Conservation (phyloP, 2,888 invertebrate genomes). For the Cyaniris semiargus region DNA sequence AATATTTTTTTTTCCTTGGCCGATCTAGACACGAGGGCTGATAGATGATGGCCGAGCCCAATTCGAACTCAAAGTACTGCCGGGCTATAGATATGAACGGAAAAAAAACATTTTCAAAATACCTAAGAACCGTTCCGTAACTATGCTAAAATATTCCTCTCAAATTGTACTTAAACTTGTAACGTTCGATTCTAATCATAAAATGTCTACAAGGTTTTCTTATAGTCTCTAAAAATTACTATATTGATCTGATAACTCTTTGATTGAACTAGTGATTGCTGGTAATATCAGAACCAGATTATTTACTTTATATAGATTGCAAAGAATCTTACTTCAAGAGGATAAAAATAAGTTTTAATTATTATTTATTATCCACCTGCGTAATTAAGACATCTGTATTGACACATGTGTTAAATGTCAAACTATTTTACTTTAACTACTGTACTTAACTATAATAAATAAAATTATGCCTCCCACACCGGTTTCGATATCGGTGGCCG, state of each 20-base stretch:
- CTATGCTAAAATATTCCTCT: no score
- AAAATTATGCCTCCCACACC: neutral
- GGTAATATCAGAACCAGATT: neutral
- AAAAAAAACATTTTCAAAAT: no score
- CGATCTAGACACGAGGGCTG: no score
- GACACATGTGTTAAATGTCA: conserved; percentile 26
- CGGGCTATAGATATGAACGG: no score
- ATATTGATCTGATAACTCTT: conserved; percentile 14
- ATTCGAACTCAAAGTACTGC: no score
- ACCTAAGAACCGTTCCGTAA: no score
- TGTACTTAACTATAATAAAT: neutral
- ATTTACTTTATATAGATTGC: neutral
- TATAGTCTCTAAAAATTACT: neutral
- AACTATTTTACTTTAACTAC: conserved; percentile 7
- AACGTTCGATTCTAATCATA: no score
- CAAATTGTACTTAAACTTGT: no score
- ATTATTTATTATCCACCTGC: conserved; percentile 22
- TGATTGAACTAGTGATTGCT: neutral
- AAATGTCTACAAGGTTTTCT: no score
- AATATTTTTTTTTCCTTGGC: no score
- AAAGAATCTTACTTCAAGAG: conserved; percentile 4
- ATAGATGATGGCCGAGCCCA: no score
- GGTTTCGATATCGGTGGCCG: no score
- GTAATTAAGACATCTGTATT: conserved; percentile 16
- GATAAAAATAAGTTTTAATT: conserved; percentile 14